Evolutionary conservation across 2,113 vertebrate genomes (phyloP).

Genomic region (Balaeniceps rex): DNA sequence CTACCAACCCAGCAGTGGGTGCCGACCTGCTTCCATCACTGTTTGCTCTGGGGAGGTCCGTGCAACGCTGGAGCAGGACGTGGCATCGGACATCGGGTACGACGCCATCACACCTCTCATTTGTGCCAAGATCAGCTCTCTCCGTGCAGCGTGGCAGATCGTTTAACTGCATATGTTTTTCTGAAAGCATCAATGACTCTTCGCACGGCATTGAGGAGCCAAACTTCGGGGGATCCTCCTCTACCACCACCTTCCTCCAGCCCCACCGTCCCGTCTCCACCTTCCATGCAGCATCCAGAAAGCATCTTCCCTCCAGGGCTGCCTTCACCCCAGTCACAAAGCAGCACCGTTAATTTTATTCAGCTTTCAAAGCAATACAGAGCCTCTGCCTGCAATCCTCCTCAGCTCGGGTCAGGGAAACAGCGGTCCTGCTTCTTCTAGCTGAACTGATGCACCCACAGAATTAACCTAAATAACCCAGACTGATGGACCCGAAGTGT

Average conservation of each 20-base stretch:
- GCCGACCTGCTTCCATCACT: rapidly evolving
- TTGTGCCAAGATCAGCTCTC: neutral
- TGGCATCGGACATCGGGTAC: rapidly evolving
- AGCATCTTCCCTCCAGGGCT: neutral
- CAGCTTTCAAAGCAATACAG: neutral
- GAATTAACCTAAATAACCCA: neutral
- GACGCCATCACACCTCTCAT: neutral
- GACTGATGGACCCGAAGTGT: neutral
- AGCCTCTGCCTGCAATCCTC: neutral
- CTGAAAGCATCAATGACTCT: neutral
- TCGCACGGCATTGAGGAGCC: rapidly evolving
- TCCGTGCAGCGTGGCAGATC: rapidly evolving
- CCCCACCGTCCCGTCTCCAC: rapidly evolving
- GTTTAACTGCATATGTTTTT: too few species aligned
- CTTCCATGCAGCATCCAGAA: neutral
- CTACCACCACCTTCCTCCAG: neutral
- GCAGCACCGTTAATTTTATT: neutral
- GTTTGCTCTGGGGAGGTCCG: neutral
- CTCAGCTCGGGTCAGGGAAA: neutral
- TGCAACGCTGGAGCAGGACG: neutral
- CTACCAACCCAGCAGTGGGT: neutral
- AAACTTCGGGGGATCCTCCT: neutral
- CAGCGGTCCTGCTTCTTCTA: neutral
- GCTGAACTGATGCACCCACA: neutral
- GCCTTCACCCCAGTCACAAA: neutral